A percentile compares a stretch with the other conserved stretches of the same genome.
These are phyloP conservation scores for Schrankia costaestrigalis DNA, from an alignment of 2,888 invertebrate species.

Conservation along the genomic window DNA sequence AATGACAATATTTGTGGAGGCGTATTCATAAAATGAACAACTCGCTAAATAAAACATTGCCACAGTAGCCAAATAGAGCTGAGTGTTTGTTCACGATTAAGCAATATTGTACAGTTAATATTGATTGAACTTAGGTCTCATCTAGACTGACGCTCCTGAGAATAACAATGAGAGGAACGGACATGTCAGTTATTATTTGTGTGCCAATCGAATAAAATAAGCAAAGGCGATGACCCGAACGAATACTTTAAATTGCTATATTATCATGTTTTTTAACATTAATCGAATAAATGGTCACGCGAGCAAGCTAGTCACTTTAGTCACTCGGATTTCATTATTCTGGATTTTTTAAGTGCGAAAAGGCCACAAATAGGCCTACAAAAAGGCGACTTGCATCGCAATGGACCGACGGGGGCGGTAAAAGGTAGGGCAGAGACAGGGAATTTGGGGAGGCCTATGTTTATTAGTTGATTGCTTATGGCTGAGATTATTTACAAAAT, in stretches of 20 bases:
- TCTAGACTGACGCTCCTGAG: slow-evolving; percentile 18
- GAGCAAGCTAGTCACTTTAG: too few species aligned
- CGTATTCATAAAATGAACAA: slow-evolving; percentile 22
- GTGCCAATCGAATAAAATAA: slow-evolving; percentile 33
- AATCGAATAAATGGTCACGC: too few species aligned
- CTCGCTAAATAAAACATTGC: slow-evolving; percentile 10
- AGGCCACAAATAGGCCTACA: too few species aligned
- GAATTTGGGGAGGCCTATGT: too few species aligned
- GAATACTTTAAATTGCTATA: too few species aligned
- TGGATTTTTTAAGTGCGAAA: too few species aligned
- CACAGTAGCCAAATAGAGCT: slow-evolving; percentile 14
- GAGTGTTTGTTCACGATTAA: slow-evolving; percentile 25
- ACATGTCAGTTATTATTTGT: slow-evolving; percentile 48
- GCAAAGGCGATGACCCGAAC: slow-evolving; percentile 19
- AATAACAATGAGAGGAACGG: slow-evolving; percentile 36
- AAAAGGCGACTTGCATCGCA: too few species aligned
- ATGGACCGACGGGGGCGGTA: too few species aligned
- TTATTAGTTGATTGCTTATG: not conserved
- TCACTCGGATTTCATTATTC: too few species aligned
- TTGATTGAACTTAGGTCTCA: slow-evolving; percentile 27
- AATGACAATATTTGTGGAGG: slow-evolving; percentile 17
- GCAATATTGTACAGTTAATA: slow-evolving; percentile 28
- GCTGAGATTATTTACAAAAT: slow-evolving; percentile 4
- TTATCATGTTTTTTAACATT: too few species aligned
- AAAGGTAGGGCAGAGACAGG: too few species aligned